phyloP scores from a whole-genome alignment of 1,140 invertebrate genomes.

The Trachelipus rathkii region DNA sequence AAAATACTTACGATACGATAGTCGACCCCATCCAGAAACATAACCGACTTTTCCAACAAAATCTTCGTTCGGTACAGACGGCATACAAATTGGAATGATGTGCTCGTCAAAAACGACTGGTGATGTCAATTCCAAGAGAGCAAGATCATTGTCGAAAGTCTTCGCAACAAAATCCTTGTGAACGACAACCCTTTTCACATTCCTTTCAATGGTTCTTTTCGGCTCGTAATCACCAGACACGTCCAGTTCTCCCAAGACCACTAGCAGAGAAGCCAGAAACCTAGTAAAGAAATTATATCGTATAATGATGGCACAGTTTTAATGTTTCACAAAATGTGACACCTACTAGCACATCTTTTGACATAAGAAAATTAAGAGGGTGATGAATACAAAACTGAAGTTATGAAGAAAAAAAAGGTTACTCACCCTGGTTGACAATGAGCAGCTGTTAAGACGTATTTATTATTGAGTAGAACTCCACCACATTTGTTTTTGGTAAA shows the following conservation, averaged over 20 bases:
- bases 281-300: slow-evolving; percentile 51
- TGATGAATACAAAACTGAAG: too few species aligned
- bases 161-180: slow-evolving; percentile 81
- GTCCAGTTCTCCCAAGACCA: slow-evolving; percentile 85
- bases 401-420: too few species aligned
- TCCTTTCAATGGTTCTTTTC: slow-evolving; percentile 69
- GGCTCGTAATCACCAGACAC: slow-evolving; percentile 76
- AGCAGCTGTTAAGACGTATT: slow-evolving; percentile 78
- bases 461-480: slow-evolving; percentile 78
- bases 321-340: too few species aligned
- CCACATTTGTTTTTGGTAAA: slow-evolving; percentile 96
- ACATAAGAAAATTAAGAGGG: too few species aligned
- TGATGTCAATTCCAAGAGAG: slow-evolving; percentile 74
- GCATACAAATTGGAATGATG: slow-evolving; percentile 90
- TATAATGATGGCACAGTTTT: too few species aligned
- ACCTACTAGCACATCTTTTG: too few species aligned
- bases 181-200: slow-evolving; percentile 80
- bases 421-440: slow-evolving; percentile 89
- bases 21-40: slow-evolving; percentile 71
- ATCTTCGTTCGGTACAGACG: slow-evolving; percentile 66
- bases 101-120: slow-evolving; percentile 78
- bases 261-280: slow-evolving; percentile 81
- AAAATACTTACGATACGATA: slow-evolving; percentile 57
- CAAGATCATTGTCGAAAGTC: slow-evolving; percentile 87
- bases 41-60: slow-evolving; percentile 77